Evolutionary conservation across 2,888 invertebrate species (phyloP), one percentile per base, ranked within the genome.

Genomic region (Leptopilina myrica): DNA sequence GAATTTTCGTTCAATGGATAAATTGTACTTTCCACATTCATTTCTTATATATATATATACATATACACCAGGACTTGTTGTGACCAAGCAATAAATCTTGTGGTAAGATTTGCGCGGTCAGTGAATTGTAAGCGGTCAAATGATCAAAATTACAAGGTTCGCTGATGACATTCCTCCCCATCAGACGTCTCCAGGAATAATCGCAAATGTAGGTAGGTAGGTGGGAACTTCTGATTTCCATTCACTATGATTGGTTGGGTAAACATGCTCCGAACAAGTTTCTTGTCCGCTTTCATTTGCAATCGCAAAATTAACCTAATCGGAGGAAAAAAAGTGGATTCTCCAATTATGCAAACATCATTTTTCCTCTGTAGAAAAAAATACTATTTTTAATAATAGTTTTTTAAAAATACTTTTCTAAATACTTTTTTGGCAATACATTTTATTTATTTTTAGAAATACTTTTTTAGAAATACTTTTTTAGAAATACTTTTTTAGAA

Each of bases 81-180:
- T 85, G 86, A 86, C 86, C 85, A 85, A 85, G 85, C 88, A 88
- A 90, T 90, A 89, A 90, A 88, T 89, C 85, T 84, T 89, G 89
- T 86, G 90, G 90, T 88, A 85, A 88, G 85, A 86, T 86, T 85
- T 83, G 84, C 83, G 83, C 84, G 79, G 85, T 85, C 84, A 84
- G 84, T 84, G 84, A 85, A 90, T 90, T 87, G 88, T 89, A 88
- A 90, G 91, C 91, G 90, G 91, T 89, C 89, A 88, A 90, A 91
- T 90, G 88, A 91, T 90, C 90, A 91, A 91, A 91, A 91, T 91
- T 91, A 90, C 90, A 91, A 91, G 91, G 89, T 91, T 89, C 87
- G 88, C 85, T 90, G 90, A 91, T 91, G 91, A 90, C 87, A 87
- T 89, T 90, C 88, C 85, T 87, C 49, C 85, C 87, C 78, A 66